A percentile compares a stretch with the other conserved stretches of the same genome.
Conservation (phyloP, 1,140 invertebrate species). For the Samia ricini region DNA sequence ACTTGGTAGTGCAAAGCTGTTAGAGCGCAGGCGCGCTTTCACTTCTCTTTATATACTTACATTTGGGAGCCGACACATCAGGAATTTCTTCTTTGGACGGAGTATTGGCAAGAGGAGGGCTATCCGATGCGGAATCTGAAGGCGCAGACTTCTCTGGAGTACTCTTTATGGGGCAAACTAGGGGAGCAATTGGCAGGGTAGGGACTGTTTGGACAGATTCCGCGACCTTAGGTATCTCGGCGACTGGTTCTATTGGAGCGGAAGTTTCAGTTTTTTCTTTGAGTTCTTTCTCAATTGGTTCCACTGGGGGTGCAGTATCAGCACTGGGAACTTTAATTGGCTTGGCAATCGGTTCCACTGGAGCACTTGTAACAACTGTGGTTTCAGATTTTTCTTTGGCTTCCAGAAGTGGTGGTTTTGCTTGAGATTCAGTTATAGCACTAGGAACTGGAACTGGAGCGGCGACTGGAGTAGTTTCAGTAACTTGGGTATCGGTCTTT, state of each 20-base stretch:
- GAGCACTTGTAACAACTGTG: not conserved
- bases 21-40: conserved; percentile 32
- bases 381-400: not conserved
- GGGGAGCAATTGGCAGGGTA: conserved; percentile 11
- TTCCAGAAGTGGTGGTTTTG: not conserved
- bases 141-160: conserved; percentile 36
- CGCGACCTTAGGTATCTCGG: conserved; percentile 15
- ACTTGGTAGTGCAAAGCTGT: conserved; percentile 67
- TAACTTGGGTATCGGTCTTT: not conserved
- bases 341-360: not conserved
- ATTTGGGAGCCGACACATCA: conserved; percentile 55
- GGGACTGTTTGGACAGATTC: conserved; percentile 7
- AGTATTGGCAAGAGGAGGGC: conserved; percentile 61
- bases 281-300: not conserved
- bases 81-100: conserved; percentile 60
- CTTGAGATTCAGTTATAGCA: conserved; percentile 7
- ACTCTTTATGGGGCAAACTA: conserved; percentile 11
- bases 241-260: conserved; percentile 20
- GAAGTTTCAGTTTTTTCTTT: conserved; percentile 3
- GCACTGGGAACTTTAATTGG: not conserved
- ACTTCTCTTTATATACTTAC: conserved; percentile 50
- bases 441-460: conserved; percentile 16
- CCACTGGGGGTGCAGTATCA: not conserved
- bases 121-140: conserved; percentile 43
- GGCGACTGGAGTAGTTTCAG: conserved; percentile 6